phyloP scores from a whole-genome alignment of 2,113 vertebrate species.

The Siniperca chuatsi region DNA sequence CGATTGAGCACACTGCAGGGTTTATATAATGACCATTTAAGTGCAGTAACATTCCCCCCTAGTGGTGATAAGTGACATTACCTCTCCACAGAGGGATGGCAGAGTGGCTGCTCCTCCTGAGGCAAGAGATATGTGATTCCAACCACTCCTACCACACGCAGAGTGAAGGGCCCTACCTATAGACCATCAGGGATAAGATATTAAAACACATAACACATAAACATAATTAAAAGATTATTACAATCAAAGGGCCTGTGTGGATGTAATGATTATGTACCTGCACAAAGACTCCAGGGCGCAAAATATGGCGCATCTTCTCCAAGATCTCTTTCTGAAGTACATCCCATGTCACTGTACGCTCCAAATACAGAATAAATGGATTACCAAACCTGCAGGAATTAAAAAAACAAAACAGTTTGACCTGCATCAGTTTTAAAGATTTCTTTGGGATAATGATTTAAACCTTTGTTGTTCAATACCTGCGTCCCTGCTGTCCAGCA shows the following conservation, averaged over 20 bases:
- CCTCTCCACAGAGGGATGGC: slow-evolving; percentile 97
- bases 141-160: slow-evolving; percentile 96
- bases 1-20: slow-evolving; percentile 13
- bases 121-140: slow-evolving; percentile 97
- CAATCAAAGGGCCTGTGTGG: neutral
- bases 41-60: slow-evolving; percentile 35
- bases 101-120: slow-evolving; percentile 96
- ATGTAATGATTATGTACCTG: slow-evolving; percentile 84
- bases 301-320: slow-evolving; percentile 97
- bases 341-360: slow-evolving; percentile 96
- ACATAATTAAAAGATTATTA: neutral
- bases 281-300: slow-evolving; percentile 91
- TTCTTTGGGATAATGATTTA: neutral
- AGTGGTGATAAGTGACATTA: slow-evolving; percentile 59
- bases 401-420: neutral
- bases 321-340: slow-evolving; percentile 96
- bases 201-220: neutral
- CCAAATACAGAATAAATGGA: slow-evolving; percentile 95
- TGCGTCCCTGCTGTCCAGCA: slow-evolving; percentile 94
- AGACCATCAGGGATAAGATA: neutral
- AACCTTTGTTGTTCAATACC: slow-evolving; percentile 79
- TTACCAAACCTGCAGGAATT: slow-evolving; percentile 90
- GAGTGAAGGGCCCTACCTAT: slow-evolving; percentile 94
- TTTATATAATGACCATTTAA: slow-evolving; percentile 11
- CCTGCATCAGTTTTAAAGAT: neutral